Conservation (phyloP, 2,797 vertebrate species). For the Mareca penelope region DNA sequence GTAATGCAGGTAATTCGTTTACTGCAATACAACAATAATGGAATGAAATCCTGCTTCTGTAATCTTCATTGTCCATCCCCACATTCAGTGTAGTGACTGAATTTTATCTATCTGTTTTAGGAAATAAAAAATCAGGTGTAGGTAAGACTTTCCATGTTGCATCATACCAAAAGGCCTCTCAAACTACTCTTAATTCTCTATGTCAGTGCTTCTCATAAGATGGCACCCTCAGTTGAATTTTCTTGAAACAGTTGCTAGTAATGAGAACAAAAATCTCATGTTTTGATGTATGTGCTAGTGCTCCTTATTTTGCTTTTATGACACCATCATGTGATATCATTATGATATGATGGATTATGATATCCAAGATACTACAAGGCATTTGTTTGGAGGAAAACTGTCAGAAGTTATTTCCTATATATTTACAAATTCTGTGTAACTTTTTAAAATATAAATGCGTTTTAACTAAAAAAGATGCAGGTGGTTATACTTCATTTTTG, state of each 20-base stretch:
- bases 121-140: too few species aligned
- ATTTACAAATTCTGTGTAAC: neutral
- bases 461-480: neutral
- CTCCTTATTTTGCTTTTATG: neutral
- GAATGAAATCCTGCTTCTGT: too few species aligned
- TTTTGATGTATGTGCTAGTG: neutral
- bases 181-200: neutral
- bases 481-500: neutral
- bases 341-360: too few species aligned
- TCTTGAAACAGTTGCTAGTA: neutral
- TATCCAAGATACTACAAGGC: neutral
- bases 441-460: neutral
- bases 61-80: too few species aligned
- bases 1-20: too few species aligned
- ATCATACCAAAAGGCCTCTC: too few species aligned
- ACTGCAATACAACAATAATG: too few species aligned
- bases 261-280: neutral
- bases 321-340: neutral
- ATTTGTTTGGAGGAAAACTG: neutral
- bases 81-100: too few species aligned
- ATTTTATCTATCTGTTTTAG: too few species aligned
- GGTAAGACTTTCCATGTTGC: too few species aligned
- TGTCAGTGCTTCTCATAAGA: neutral
- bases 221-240: neutral
- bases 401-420: neutral